Evolutionary conservation across 2,888 invertebrate genomes (phyloP), one percentile per base, ranked within the genome.

Genomic region (Calliphora vomitoria): DNA sequence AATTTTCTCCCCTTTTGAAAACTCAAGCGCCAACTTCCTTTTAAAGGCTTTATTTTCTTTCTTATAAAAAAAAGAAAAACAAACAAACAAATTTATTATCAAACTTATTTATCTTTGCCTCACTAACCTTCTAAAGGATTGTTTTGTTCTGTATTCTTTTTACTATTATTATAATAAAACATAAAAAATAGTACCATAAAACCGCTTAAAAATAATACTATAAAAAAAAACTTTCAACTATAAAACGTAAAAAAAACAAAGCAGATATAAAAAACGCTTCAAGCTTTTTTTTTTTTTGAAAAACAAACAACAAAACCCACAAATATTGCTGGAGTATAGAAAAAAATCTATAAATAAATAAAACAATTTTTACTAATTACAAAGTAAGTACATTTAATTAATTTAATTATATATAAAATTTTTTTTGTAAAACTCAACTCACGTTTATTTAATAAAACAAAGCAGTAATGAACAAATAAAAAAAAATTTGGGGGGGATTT

Each of bases 361-460:
- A 55, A 25, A 25, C 10, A 0, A 44, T 66, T 47, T 44, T 64
- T 38, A 38, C 18, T 18, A n/a, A 66, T 15, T 15, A 44, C 53
- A 66, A 82, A 44, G 82, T 82, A 75, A 82, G 82, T 82, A 75
- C 47, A 58, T 58, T 38, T 20, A 72, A 74, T 44, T 82, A 58
- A 64, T 78, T 72, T 62, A 18, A 44, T 62, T 64, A 35, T 20
- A 6, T 64, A 31, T 15, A 58, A 38, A 10, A n/a, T n/a, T n/a
- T 18, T 3, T 35, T 60, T 76, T 82, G 69, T 38, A 76, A 78
- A 78, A 78, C 83, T 83, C 71, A 83, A 83, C 71, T 83, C 83
- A 83, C 25, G 78, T 83, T 58, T 58, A 68, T n/a, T 47, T 11
- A 53, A 41, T 8, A 25, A 11, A n/a, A 55, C 20, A 31, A 47